Evolutionary conservation across 2,797 vertebrate genomes (phyloP).

Genomic region (Muscicapa striata): DNA sequence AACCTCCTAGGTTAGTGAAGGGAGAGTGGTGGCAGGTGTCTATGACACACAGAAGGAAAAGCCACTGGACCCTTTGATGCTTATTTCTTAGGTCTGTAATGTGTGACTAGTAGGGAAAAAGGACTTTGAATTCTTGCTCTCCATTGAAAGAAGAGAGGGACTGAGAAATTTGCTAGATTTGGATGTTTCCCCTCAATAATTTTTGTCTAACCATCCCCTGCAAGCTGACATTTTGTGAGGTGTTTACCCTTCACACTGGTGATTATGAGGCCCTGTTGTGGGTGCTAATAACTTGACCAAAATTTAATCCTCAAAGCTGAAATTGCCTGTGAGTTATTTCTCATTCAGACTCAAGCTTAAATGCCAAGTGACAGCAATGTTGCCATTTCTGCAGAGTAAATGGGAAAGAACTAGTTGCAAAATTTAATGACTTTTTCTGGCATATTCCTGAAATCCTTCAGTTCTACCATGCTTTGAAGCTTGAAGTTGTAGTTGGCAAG

Average conservation of each 20-base stretch:
- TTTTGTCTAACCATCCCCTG: neutral
- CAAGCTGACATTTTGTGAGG: neutral
- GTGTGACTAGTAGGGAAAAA: neutral
- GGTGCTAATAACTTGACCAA: neutral
- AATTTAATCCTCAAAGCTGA: neutral
- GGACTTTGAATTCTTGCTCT: neutral
- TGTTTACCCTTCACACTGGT: neutral
- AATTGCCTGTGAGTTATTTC: neutral
- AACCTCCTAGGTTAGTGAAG: neutral
- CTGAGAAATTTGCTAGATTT: neutral
- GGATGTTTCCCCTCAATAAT: neutral
- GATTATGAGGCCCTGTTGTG: neutral
- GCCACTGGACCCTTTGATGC: fast-evolving
- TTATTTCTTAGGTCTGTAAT: neutral
- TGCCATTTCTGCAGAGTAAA: neutral
- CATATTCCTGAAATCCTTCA: neutral
- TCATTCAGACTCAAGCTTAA: neutral
- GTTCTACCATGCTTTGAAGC: neutral
- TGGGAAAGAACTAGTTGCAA: neutral
- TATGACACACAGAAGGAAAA: neutral
- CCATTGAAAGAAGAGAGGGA: neutral
- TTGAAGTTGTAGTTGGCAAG: neutral
- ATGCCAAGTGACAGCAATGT: neutral
- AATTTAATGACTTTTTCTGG: neutral
- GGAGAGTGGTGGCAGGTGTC: neutral